Base-by-base conservation (phyloP, 2,888 invertebrate genomes). In the Epinotia bilunana region DNA sequence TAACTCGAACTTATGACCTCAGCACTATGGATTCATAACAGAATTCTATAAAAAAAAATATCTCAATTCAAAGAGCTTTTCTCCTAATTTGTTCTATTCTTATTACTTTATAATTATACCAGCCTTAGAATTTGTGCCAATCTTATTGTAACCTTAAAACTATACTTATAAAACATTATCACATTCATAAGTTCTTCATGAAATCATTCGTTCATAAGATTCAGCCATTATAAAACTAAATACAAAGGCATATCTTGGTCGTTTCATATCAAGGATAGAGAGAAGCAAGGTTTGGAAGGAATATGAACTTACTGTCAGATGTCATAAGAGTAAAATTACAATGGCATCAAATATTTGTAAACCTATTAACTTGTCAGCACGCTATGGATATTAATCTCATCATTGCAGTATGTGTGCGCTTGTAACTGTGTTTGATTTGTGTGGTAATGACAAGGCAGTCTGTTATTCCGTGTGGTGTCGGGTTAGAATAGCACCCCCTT, bases 81-180 rank as follows among this genome's bases (percentile, higher is more conserved):
- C n/a, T 9, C 13, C n/a, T 13, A 72, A 72, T 33, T 39, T 72
- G 13, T 28, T 64, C n/a, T 53, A 60, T 64, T 43, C 57, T 70
- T 39, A 61, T 58, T 49, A 53, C 13, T 58, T 49, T 60, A 60
- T n/a, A 64, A 39, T 9, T 39, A 39, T 64, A 73, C 70, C 74
- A 74, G 74, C 74, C 74, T 74, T 74, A 69, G 58, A 43, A 57
- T 57, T 74, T 65, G 13, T 60, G 28, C 57, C 70, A 60, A 61
- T 60, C 60, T 71, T 70, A 72, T 18, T 57, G 43, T 64, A 60
- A 58, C 60, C 33, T 64, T 74, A 64, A 16, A 74, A 71, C 64
- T 74, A 74, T n/a, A 64, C 74, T 71, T 71, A 74, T 60, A 60
- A 64, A 53, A 74, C 57, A 49, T 53, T 70, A 71, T 74, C 74